These are phyloP conservation scores for Xiphophorus hellerii DNA, from an alignment of 2,113 vertebrate species.

Conservation along the genomic window DNA sequence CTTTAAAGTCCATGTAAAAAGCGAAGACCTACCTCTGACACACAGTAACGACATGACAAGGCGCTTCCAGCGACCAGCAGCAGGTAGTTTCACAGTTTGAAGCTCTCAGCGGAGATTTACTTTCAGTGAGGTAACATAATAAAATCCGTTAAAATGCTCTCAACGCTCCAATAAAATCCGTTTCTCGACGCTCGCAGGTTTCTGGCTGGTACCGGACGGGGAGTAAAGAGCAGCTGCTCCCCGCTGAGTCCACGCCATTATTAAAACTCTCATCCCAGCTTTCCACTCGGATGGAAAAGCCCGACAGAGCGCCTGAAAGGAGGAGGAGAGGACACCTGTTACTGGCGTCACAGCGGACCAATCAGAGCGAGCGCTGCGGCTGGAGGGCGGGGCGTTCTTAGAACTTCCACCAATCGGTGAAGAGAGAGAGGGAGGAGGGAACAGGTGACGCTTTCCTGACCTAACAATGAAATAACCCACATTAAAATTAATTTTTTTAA, in stretches of 20 bases:
- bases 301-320: slow-evolving; percentile 27
- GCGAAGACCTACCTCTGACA: slow-evolving; percentile 75
- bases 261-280: slow-evolving; percentile 52
- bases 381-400: slow-evolving; percentile 29
- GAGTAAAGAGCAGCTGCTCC: slow-evolving; percentile 36
- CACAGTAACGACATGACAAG: slow-evolving; percentile 82
- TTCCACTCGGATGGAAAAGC: slow-evolving; percentile 35
- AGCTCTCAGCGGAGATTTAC: slow-evolving; percentile 44
- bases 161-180: neutral
- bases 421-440: slow-evolving; percentile 8
- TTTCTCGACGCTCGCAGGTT: slow-evolving; percentile 13
- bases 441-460: slow-evolving; percentile 61
- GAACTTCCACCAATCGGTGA: slow-evolving; percentile 54
- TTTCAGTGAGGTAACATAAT: slow-evolving; percentile 46
- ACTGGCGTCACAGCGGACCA: slow-evolving; percentile 58
- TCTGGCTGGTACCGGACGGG: neutral
- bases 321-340: slow-evolving; percentile 39
- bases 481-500: neutral
- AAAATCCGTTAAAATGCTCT: slow-evolving; percentile 15
- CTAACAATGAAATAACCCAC: neutral
- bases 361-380: neutral
- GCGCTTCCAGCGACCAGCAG: slow-evolving; percentile 41
- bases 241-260: slow-evolving; percentile 72
- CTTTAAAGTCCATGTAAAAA: neutral
- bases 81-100: slow-evolving; percentile 57